phyloP scores from a whole-genome alignment of 2,888 invertebrate species.

The Protophormia terraenovae region DNA sequence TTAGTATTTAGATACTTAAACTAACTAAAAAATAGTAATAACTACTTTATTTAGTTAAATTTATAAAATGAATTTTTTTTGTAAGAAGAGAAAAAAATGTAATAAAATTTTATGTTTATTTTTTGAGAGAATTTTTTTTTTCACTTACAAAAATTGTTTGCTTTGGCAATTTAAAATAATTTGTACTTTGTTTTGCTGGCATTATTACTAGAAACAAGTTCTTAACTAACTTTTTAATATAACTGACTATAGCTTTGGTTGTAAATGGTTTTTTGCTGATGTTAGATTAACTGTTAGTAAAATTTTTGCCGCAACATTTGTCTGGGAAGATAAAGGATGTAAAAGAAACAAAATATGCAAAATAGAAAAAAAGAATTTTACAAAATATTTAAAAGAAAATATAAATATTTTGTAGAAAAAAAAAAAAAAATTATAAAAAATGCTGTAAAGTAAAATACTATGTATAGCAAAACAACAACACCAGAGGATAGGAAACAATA shows the following conservation, averaged over 20 bases:
- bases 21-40: not conserved
- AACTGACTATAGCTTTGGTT: not conserved
- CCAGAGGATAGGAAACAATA: too few species aligned
- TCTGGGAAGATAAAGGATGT: not conserved
- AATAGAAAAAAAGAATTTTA: not conserved
- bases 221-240: not conserved
- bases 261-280: not conserved
- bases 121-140: not conserved
- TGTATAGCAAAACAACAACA: too few species aligned
- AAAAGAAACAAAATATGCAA: not conserved
- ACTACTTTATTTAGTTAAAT: not conserved
- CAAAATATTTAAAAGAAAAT: not conserved
- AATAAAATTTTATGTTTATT: constrained; percentile 6
- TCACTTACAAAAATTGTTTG: constrained; percentile 10
- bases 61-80: too few species aligned
- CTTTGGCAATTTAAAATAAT: constrained; percentile 20
- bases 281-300: not conserved
- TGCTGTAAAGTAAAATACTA: too few species aligned
- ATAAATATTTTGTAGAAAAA: not conserved
- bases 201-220: not conserved
- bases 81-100: not conserved
- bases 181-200: not conserved
- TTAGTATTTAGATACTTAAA: not conserved
- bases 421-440: not conserved
- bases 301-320: constrained; percentile 38